Evolutionary conservation across 2,113 vertebrate species (phyloP).

Genomic region (Ictalurus punctatus): DNA sequence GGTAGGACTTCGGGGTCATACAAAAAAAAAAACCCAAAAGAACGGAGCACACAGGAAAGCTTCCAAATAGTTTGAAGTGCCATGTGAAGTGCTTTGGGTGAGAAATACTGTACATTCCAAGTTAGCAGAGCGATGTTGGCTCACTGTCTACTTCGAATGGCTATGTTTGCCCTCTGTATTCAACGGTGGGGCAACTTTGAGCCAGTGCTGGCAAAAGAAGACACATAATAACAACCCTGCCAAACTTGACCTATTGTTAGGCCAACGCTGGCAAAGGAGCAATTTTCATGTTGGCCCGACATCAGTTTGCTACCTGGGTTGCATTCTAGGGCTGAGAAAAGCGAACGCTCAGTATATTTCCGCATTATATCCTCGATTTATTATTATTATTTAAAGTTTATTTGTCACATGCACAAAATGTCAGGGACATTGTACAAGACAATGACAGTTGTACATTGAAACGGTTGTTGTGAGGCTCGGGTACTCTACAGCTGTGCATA

Average conservation of each 20-base stretch:
- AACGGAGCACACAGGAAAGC: not conserved
- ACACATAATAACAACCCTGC: not conserved
- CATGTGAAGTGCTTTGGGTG: not conserved
- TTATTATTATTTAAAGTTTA: not conserved
- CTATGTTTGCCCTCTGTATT: not conserved
- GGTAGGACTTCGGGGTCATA: not conserved
- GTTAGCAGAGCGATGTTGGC: not conserved
- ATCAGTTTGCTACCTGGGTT: not conserved
- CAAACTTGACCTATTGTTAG: not conserved
- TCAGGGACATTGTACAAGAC: not conserved
- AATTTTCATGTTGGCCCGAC: not conserved
- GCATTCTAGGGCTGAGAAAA: not conserved
- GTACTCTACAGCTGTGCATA: not conserved
- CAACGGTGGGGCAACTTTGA: not conserved
- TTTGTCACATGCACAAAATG: not conserved
- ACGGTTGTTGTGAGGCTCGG: not conserved
- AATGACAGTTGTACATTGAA: not conserved
- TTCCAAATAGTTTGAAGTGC: not conserved
- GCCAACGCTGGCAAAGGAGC: not conserved
- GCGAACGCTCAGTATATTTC: not conserved
- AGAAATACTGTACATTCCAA: not conserved
- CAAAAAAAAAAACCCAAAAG: not conserved
- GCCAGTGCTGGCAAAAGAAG: not conserved
- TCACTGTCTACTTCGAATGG: not conserved
- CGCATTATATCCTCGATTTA: not conserved